These are phyloP conservation scores for Oryzias curvinotus DNA, from an alignment of 2,113 vertebrate genomes.

Conservation along the genomic window DNA sequence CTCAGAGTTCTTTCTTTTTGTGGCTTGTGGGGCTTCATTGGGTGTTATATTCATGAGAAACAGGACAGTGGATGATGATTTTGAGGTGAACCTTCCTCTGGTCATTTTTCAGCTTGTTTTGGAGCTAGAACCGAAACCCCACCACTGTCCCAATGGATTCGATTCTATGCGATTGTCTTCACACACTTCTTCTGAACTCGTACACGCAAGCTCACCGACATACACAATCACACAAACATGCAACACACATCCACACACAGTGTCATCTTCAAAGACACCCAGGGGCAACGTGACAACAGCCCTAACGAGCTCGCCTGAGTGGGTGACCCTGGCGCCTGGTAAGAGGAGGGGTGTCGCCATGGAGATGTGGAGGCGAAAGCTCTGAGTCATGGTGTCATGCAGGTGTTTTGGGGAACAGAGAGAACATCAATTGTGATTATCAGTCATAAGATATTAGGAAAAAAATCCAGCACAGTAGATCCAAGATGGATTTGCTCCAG, in stretches of 20 bases:
- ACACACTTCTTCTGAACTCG: not conserved
- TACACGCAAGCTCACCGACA: constrained; percentile 1
- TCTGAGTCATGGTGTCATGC: constrained; percentile 67
- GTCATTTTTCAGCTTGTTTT: constrained; percentile 21
- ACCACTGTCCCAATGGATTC: constrained; percentile 22
- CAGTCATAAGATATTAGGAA: not conserved
- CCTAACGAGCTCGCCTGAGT: constrained; percentile 70
- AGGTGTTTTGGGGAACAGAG: constrained; percentile 50
- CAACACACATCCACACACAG: constrained; percentile 24
- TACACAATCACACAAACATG: constrained; percentile 20
- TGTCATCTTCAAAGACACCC: constrained; percentile 72
- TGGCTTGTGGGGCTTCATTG: not conserved
- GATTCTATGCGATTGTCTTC: constrained; percentile 39
- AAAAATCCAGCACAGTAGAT: not conserved
- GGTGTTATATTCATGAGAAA: constrained; percentile 2
- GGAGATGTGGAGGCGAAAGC: constrained; percentile 51
- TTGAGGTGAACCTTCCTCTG: not conserved
- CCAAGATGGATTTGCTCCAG: not conserved
- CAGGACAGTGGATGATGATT: not conserved
- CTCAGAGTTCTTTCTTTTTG: constrained; percentile 23
- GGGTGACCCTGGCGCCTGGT: constrained; percentile 66
- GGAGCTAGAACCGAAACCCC: constrained; percentile 28
- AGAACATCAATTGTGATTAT: constrained; percentile 29
- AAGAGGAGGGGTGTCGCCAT: constrained; percentile 64
- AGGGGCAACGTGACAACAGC: constrained; percentile 62